phyloP scores from a whole-genome alignment of 2,888 invertebrate species.

The Heliconius hortense region DNA sequence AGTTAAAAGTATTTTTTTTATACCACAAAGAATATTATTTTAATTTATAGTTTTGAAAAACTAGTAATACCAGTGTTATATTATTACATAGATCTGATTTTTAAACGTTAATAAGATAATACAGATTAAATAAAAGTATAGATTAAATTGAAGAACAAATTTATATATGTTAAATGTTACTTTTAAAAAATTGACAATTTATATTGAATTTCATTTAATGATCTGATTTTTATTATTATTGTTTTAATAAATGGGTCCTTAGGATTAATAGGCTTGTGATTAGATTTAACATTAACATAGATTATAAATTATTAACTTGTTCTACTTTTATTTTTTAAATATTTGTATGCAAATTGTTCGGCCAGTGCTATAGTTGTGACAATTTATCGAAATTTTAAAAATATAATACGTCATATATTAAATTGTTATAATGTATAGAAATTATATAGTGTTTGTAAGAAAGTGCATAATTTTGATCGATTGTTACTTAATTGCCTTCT shows the following conservation, averaged over 20 bases:
- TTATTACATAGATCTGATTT: no score
- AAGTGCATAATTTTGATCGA: constrained; percentile 17
- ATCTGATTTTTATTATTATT: constrained; percentile 19
- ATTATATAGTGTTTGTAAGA: constrained; percentile 13
- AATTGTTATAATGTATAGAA: constrained; percentile 13
- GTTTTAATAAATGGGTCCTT: background rate
- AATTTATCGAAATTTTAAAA: constrained; percentile 7
- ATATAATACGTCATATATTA: background rate
- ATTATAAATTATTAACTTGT: constrained; percentile 10
- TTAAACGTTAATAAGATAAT: no score
- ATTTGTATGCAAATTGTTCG: constrained; percentile 14
- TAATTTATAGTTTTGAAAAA: background rate
- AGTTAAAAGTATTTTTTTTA: background rate
- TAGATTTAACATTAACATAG: constrained; percentile 11
- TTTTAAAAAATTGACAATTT: background rate
- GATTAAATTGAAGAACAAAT: constrained; percentile 9
- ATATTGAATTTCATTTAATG: background rate
- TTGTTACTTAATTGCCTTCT: constrained; percentile 26
- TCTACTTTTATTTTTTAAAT: constrained; percentile 1
- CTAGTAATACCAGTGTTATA: no score
- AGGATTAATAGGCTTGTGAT: constrained; percentile 26
- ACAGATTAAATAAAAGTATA: background rate
- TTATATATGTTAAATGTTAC: background rate
- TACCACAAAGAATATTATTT: background rate
- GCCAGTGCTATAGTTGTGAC: constrained; percentile 9